Evolutionary conservation across 1,140 invertebrate species (phyloP).

Genomic region (Lasaia peninsularis): DNA sequence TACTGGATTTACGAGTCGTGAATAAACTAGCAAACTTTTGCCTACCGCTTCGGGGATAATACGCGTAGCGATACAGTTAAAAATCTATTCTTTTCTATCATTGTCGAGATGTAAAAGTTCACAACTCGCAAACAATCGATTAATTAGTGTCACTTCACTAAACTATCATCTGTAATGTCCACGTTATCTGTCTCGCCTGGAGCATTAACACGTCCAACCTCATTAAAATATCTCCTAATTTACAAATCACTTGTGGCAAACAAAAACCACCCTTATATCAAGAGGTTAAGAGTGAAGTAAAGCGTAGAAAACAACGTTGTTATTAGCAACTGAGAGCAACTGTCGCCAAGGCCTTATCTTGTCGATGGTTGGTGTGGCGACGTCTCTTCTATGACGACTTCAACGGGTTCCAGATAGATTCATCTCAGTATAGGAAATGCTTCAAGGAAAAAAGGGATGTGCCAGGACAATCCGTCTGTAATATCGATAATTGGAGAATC

Average conservation of each 20-base stretch:
- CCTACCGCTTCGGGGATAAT: too few relatives aligned
- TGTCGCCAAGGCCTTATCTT: constrained; percentile 29
- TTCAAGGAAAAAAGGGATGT: too few relatives aligned
- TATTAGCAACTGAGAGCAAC: constrained; percentile 21
- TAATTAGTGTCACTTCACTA: constrained; percentile 25
- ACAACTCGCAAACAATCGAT: constrained; percentile 16
- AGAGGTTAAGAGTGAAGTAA: neutral
- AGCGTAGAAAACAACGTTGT: constrained; percentile 2
- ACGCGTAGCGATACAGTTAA: too few relatives aligned
- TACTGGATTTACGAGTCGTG: too few relatives aligned
- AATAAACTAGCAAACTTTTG: too few relatives aligned
- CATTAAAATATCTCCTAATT: constrained; percentile 49
- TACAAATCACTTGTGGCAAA: constrained; percentile 10
- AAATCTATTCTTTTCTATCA: too few relatives aligned
- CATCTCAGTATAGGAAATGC: constrained; percentile 19
- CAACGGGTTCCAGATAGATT: constrained; percentile 21
- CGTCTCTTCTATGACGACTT: constrained; percentile 15
- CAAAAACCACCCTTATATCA: constrained; percentile 13
- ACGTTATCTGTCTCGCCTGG: constrained; percentile 54
- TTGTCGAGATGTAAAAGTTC: neutral
- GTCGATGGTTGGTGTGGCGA: constrained; percentile 27
- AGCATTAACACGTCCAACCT: constrained; percentile 63
- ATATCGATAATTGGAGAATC: too few relatives aligned
- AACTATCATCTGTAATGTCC: constrained; percentile 41
- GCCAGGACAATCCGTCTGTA: too few relatives aligned